Base-by-base conservation (phyloP, 2,797 vertebrate genomes). In the Acanthurus tractus region DNA sequence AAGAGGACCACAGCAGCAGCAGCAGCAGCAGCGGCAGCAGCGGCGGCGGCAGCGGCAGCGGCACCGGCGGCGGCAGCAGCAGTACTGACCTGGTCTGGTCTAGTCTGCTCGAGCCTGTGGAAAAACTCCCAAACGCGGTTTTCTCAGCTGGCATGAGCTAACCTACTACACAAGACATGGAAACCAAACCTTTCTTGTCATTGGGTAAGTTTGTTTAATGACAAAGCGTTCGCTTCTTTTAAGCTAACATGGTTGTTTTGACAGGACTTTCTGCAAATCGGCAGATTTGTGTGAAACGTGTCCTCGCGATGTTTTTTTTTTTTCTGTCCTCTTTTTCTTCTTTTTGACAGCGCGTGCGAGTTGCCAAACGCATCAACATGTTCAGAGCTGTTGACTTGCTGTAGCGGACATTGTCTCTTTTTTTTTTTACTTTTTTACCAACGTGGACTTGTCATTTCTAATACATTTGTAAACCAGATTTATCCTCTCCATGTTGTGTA, bases 121-220 rank as follows among this genome's bases (percentile, higher is more conserved):
- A 76, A 76, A 88, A 89, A 84, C 79, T 86, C 90, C 83, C 79
- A 29, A 89, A 87, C 89, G 86, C 89, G 89, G 82, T 86, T 70
- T 89, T 77, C 86, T 92, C 91, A 89, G 94, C 94, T 93, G 96
- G 96, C 94, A 97, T 97, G 97, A 97, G 96, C 96, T 96, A 96
- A 95, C 90, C 88, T 77, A 87, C 89, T 93, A 87, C 3, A 92
- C 85, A 84, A 94, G 95, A 93, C 85, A 97, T 98, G 97, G 97
- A 98, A 94, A 98, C 97, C 94, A 98, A 98, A 95, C 97, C 97
- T 74, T 98, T 98, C 96, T 93, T 97, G 95, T 97, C 97, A 89
- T 93, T 98, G 95, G 97, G 97, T 98, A 92, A 98, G 97, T 97
- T 94, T 85, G 72, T 82, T 74, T 77, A 61, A 49, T 74, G 67